Conservation (phyloP, 2,888 invertebrate genomes). For the Cosmorhoe ocellata region DNA sequence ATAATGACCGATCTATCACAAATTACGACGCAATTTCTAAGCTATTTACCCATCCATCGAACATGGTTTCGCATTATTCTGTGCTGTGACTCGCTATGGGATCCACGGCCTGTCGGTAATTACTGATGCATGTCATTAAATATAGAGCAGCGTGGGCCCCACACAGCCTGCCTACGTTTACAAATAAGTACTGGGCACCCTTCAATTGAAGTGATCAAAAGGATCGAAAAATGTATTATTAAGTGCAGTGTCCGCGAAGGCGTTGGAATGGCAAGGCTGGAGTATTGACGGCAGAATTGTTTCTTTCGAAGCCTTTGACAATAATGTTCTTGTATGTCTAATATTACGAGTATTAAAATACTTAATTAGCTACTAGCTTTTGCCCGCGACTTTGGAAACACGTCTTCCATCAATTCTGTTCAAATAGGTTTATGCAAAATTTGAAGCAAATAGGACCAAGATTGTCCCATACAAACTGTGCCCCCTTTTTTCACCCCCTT, state of each 20-base stretch:
- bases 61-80: not conserved
- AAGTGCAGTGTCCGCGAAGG: not conserved
- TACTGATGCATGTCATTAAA: conserved; percentile 12
- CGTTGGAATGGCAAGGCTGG: not conserved
- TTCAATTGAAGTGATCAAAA: conserved; percentile 6
- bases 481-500: too few species aligned
- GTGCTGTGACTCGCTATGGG: conserved; percentile 7
- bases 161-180: conserved; percentile 10
- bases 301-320: not conserved
- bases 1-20: too few species aligned
- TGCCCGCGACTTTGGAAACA: too few species aligned
- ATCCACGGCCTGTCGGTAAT: conserved; percentile 7
- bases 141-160: conserved; percentile 9
- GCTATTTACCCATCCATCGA: too few species aligned
- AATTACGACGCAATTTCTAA: too few species aligned
- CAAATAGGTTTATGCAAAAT: too few species aligned
- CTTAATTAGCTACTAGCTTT: too few species aligned
- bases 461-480: too few species aligned
- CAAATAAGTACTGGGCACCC: conserved; percentile 12
- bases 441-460: too few species aligned
- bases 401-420: too few species aligned
- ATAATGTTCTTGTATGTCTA: not conserved
- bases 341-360: too few species aligned
- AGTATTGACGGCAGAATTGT: not conserved
- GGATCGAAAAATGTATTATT: not conserved